Evolutionary conservation across 2,113 vertebrate species (phyloP), one percentile per base, ranked within the genome.

Genomic region (Neogale vison): DNA sequence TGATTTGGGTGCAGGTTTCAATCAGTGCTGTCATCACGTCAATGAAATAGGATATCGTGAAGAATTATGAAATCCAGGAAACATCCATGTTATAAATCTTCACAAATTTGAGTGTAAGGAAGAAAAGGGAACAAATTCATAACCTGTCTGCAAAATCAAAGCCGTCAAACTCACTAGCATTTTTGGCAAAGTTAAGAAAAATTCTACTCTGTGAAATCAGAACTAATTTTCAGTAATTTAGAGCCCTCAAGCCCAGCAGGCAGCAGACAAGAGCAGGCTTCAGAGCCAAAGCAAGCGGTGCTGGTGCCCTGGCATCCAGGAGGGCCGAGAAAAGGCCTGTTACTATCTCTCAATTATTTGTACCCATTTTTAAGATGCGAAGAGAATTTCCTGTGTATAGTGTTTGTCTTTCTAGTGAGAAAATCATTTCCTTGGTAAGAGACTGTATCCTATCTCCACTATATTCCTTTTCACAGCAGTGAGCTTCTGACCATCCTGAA

Each of bases 201-300:
- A 77, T 50, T 52, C 21, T 74, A 12, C 50, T 83, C 24, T 10
- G 47, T 36, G 71, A 17, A 76, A 34, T 50, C 24, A 77, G 50
- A 83, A 61, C 20, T 14, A n/a, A 72, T 21, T 1, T 0, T 15
- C 31, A 8, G 7, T 77, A 18, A 76, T 76, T 23, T 45, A 71
- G 34, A 94, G 31, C 74, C 82, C 91, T 55, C 55, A 39, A 63
- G 31, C 95, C 50, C 91, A 80, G 96, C 84, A 94, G 96, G 72
- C 12, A 4, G 45, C 88, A 96, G 85, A 95, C 95, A 95, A 93
- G 87, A 97, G 95, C 88, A 79, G 26, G 3, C 34, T 84, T 77
- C 93, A 76, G 85, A 91, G 52, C 90, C 82, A 57, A 0, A 85
- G 59, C 57, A 57, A 97, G 79, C 39, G 65, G 77, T 87, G 87